Base-by-base conservation (phyloP, 2,888 invertebrate genomes). In the Diloba caeruleocephala region DNA sequence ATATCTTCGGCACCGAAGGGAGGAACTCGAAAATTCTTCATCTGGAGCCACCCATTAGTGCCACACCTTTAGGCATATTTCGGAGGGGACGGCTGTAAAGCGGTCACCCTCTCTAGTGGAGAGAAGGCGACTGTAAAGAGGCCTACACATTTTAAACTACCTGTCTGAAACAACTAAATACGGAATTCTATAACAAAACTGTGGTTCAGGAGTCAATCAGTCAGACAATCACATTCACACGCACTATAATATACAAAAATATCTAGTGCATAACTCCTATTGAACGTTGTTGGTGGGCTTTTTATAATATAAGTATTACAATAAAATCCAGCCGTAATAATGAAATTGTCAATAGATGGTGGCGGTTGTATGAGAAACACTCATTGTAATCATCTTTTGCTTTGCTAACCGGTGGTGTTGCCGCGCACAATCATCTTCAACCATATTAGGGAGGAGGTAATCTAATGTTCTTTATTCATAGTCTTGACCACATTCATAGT, bases 311-410 rank as follows among this genome's bases (percentile, higher is more conserved):
- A 39, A 28, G n/a, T 55, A 46, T 50, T 25, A 3, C 17, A 12
- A 41, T 29, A 48, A 46, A 61, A 57, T 63, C 38, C 49, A 56
- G 53, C 53, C 39, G 48, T 54, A 43, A 36, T 56, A 33, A 73
- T 61, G 32, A 68, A 70, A 78, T 87, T 89, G 80, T 87, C 79
- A 79, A 78, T 92, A 92, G 93, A 93, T 93, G 93, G 93, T 93
- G 93, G 92, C 88, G 90, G 93, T 92, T 91, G 82, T 93, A 93
- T 92, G 93, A 93, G 88, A 92, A 92, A 92, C 88, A 92, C 87
- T 92, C 91, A 90, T 90, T 90, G 80, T 92, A 92, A 90, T 90
- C 91, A 90, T 90, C 88, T 92, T 92, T 92, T 92, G 92, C 92
- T 92, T 92, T 92, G 88, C 91, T 92, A 90, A 90, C 90, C 78